Evolutionary conservation across 2,113 vertebrate genomes (phyloP).

Genomic region (Callaeas wilsoni): DNA sequence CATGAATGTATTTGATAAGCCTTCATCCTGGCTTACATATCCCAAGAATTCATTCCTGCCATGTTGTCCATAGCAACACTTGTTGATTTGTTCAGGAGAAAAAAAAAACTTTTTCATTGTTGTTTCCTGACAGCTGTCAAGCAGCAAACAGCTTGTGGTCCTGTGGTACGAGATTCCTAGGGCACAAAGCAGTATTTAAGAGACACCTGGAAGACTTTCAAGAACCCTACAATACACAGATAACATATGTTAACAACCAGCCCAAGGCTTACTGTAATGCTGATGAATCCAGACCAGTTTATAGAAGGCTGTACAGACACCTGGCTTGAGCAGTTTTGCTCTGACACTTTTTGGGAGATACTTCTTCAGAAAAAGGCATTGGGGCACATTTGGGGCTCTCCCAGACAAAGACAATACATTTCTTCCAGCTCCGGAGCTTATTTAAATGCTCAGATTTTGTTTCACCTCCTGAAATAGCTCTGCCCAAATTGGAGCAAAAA

Average conservation of each 20-base stretch:
- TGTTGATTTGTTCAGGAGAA: not conserved
- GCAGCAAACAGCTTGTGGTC: not conserved
- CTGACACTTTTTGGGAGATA: not conserved
- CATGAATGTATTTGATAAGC: not conserved
- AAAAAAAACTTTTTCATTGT: not conserved
- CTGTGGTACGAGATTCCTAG: not conserved
- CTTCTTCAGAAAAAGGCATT: not conserved
- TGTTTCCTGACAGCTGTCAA: not conserved
- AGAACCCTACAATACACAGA: not conserved
- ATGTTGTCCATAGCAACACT: not conserved
- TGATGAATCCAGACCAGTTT: not conserved
- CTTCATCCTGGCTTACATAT: not conserved
- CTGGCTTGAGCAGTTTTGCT: not conserved
- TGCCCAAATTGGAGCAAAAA: not conserved
- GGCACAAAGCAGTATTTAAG: not conserved
- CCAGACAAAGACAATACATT: not conserved
- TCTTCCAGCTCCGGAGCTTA: not conserved
- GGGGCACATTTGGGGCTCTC: not conserved
- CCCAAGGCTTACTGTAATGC: not conserved
- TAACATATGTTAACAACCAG: not conserved
- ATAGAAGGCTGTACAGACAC: not conserved
- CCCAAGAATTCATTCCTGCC: not conserved
- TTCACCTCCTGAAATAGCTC: not conserved
- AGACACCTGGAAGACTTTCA: not conserved
- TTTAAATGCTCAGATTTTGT: not conserved